Evolutionary conservation across 2,797 vertebrate genomes (phyloP).

Genomic region (Molossus alvarezi): DNA sequence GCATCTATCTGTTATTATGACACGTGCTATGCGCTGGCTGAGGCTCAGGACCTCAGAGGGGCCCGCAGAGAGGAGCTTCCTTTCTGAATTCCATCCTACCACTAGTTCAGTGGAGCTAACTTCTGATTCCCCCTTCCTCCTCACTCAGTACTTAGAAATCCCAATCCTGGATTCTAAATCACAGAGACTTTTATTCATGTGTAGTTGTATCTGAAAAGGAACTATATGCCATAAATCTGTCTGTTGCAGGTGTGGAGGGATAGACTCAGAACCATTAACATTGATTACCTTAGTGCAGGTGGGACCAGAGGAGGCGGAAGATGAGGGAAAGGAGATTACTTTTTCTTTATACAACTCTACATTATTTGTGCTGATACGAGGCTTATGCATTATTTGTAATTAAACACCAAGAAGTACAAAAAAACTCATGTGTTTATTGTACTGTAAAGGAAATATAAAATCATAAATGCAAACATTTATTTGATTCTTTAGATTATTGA

Average conservation of each 20-base stretch:
- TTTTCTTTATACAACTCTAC: conserved; percentile 4
- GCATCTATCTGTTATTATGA: not conserved
- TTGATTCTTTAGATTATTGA: conserved; percentile 5
- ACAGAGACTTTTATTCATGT: not conserved
- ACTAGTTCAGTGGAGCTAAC: not conserved
- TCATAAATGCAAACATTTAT: not conserved
- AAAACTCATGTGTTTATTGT: not conserved
- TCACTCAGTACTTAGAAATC: not conserved
- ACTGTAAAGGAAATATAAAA: not conserved
- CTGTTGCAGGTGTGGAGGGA: not conserved
- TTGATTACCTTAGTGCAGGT: not conserved
- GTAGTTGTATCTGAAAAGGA: not conserved
- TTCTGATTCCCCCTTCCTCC: not conserved
- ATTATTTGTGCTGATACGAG: not conserved
- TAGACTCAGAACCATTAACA: not conserved
- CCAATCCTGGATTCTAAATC: not conserved
- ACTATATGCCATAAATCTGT: not conserved
- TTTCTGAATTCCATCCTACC: not conserved
- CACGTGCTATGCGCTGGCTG: not conserved
- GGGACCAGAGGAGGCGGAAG: not conserved
- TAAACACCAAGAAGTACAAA: not conserved
- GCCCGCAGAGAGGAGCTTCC: no score
- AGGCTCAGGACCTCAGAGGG: not conserved
- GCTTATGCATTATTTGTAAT: not conserved
- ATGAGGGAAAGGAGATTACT: not conserved